phyloP scores from a whole-genome alignment of 2,797 vertebrate genomes.

The Caiman crocodilus region DNA sequence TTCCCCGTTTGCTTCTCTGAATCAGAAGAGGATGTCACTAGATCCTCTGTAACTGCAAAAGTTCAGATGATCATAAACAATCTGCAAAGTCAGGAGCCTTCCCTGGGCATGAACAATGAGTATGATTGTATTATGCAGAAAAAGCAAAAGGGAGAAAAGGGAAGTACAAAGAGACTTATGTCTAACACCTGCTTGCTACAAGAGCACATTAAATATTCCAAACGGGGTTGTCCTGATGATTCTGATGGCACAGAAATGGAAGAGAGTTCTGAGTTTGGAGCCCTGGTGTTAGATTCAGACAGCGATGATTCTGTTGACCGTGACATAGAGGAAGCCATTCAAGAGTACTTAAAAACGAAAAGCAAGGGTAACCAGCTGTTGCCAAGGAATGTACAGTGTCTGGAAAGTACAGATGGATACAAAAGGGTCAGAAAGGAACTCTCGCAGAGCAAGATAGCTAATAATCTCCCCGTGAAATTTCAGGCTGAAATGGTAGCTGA shows the following conservation, averaged over 20 bases:
- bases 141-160: constrained; percentile 78
- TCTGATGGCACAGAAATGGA: constrained; percentile 11
- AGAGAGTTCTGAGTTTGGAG: constrained; percentile 39
- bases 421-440: constrained; percentile 39
- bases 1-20: constrained; percentile 91
- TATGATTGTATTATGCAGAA: constrained; percentile 77
- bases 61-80: constrained; percentile 96
- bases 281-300: constrained; percentile 86
- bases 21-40: constrained; percentile 82
- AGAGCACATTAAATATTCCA: constrained; percentile 13
- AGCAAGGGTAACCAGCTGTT: constrained; percentile 7
- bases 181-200: background rate
- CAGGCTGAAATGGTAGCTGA: constrained; percentile 36
- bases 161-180: constrained; percentile 53
- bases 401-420: background rate
- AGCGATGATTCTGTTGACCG: constrained; percentile 95
- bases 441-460: background rate
- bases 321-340: constrained; percentile 96
- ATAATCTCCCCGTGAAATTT: constrained; percentile 43
- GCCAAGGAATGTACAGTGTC: constrained; percentile 10
- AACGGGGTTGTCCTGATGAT: constrained; percentile 33
- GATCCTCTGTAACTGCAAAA: constrained; percentile 86
- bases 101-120: constrained; percentile 89
- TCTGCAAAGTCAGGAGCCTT: constrained; percentile 88
- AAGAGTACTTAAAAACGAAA: constrained; percentile 90